Base-by-base conservation (phyloP, 2,888 invertebrate genomes). In the Caenorhabditis imperialis region DNA sequence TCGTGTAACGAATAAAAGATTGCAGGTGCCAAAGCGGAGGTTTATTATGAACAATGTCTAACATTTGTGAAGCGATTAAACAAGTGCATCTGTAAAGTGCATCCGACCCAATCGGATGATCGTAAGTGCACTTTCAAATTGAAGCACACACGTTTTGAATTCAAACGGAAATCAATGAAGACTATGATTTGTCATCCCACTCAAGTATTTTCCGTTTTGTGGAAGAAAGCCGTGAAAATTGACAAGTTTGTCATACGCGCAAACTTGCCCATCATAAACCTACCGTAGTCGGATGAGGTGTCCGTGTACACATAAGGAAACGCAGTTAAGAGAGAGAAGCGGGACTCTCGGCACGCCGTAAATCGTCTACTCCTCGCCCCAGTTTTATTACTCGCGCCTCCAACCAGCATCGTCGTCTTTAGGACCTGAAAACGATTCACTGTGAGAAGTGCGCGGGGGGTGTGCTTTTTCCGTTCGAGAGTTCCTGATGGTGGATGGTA, bases 251-350 rank as follows among this genome's bases (percentile, higher is more conserved):
- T 57, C 57, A 67, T 44, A 42, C 63, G 40, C n/a, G n/a, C 38
- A 35, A 33, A 37, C 37, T 37, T 37, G 57, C 23, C 38, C 47
- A 37, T 57, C 67, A 74, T 74, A 74, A 74, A 74, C 51, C 22
- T 74, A 74, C 74, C 74, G 74, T 74, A 74, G 67, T 69, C 10
- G 51, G 61, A 57, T 55, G 67, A 69, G 61, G 61, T 74, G 67
- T 67, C 60, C 38, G 51, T 69, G 69, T 60, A 69, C 71, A 71
- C 57, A 61, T 23, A 54, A 35, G 50, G 48, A 65, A 60, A 54
- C 58, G 63, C 16, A 57, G 67, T 67, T 67, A 57, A 67, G 50
- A 50, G 22, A 67, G 67, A 57, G 67, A 54, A 42, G 18, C 27
- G 8, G 47, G 42, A 65, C 63, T 63, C 63, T 53, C 50, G 50